Evolutionary conservation across 2,113 vertebrate species (phyloP).

Genomic region (Megaleporinus macrocephalus): DNA sequence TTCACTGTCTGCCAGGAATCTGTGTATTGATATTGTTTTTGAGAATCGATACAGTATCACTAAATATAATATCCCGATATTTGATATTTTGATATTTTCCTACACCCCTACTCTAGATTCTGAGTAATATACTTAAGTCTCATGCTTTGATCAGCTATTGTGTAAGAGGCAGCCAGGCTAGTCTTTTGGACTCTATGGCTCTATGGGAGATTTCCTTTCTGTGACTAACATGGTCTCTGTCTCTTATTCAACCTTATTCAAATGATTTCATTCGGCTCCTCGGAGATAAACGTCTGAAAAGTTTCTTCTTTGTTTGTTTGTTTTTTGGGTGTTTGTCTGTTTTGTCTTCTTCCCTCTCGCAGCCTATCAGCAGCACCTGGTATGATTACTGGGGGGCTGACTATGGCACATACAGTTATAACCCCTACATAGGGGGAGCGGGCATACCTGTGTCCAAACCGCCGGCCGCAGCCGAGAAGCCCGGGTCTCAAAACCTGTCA

Average conservation of each 20-base stretch:
- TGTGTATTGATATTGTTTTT: no score
- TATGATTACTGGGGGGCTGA: conserved; percentile 99
- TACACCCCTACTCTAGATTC: no score
- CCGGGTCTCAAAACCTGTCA: conserved; percentile 91
- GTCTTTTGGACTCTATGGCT: not conserved
- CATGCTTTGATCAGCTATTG: not conserved
- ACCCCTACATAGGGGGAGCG: conserved; percentile 93
- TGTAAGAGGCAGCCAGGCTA: not conserved
- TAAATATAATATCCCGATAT: no score
- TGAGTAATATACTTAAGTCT: not conserved
- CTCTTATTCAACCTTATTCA: not conserved
- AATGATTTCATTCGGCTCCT: not conserved
- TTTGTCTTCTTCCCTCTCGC: conserved; percentile 21
- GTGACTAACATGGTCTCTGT: not conserved
- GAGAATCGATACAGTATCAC: no score
- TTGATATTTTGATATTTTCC: no score
- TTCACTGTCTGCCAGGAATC: no score
- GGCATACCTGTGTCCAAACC: conserved; percentile 95
- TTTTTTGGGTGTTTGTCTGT: not conserved
- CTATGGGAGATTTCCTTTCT: not conserved
- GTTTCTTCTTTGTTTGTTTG: conserved; percentile 10
- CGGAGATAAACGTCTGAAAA: conserved; percentile 2
- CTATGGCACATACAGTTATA: conserved; percentile 96
- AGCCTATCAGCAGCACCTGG: conserved; percentile 99
- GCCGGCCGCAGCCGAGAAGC: conserved; percentile 88